These are phyloP conservation scores for Oceanodroma leucorhoa DNA, from an alignment of 2,797 vertebrate species.

Conservation along the genomic window DNA sequence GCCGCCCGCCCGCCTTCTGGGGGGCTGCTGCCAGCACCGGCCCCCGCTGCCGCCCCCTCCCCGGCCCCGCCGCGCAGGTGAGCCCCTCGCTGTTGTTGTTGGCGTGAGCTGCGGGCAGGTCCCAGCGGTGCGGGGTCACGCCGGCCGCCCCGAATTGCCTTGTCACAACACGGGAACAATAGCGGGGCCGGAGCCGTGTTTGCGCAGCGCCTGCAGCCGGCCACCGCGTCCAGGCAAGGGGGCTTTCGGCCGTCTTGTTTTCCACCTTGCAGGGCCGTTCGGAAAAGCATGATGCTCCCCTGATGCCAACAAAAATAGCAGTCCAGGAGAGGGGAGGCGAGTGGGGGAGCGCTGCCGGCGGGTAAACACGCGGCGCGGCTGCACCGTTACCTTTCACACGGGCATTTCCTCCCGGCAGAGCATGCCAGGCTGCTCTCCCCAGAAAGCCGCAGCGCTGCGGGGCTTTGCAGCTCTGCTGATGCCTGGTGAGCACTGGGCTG, in stretches of 20 bases:
- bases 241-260: constrained; percentile 56
- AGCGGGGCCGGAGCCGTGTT: neutral
- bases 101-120: neutral
- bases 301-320: constrained; percentile 67
- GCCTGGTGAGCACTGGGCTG: neutral
- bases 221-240: neutral
- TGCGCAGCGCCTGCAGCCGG: neutral
- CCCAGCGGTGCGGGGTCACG: constrained; percentile 45
- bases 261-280: constrained; percentile 33
- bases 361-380: neutral
- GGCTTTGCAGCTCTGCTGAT: neutral
- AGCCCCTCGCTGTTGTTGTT: constrained; percentile 66
- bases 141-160: neutral
- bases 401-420: neutral
- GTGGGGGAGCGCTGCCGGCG: neutral
- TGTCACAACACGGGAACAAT: constrained; percentile 78
- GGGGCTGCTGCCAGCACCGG: constrained; percentile 48
- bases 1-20: neutral
- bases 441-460: accelerated
- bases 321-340: constrained; percentile 28
- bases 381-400: neutral
- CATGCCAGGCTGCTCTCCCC: neutral
- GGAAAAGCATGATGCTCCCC: constrained; percentile 21
- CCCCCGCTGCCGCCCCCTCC: neutral
- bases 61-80: neutral